phyloP scores from a whole-genome alignment of 2,113 vertebrate species.

The Protobothrops flavoviridis region DNA sequence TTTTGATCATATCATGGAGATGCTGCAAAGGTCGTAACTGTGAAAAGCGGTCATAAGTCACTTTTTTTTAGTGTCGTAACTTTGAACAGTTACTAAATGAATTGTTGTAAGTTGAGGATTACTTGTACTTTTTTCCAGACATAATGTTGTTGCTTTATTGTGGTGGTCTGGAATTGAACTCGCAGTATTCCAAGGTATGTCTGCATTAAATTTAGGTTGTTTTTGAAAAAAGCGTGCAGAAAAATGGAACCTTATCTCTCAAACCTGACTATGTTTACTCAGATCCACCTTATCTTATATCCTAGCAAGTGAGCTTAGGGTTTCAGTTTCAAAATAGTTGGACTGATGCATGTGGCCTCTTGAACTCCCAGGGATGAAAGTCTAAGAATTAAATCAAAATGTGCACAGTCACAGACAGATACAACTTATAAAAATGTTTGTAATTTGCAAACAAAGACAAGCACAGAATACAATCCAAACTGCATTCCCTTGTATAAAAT shows the following conservation, averaged over 20 bases:
- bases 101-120: too few relatives aligned
- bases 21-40: too few relatives aligned
- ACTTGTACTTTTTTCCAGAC: neutral
- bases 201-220: neutral
- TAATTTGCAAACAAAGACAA: neutral
- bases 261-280: neutral
- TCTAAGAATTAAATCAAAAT: neutral
- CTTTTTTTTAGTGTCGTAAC: too few relatives aligned
- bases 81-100: too few relatives aligned
- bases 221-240: neutral
- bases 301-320: neutral
- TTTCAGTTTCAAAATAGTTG: neutral
- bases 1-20: too few relatives aligned
- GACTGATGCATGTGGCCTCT: neutral
- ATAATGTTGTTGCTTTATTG: neutral
- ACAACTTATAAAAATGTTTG: neutral
- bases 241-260: neutral
- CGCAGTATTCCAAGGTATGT: neutral
- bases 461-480: neutral
- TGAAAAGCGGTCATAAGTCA: too few relatives aligned
- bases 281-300: neutral
- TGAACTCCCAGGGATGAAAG: neutral
- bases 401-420: neutral
- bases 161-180: neutral
- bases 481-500: neutral